Percentiles rank a stretch among this genome's conserved stretches.
phyloP scores from a whole-genome alignment of 2,888 invertebrate species.

The Hypena proboscidalis region DNA sequence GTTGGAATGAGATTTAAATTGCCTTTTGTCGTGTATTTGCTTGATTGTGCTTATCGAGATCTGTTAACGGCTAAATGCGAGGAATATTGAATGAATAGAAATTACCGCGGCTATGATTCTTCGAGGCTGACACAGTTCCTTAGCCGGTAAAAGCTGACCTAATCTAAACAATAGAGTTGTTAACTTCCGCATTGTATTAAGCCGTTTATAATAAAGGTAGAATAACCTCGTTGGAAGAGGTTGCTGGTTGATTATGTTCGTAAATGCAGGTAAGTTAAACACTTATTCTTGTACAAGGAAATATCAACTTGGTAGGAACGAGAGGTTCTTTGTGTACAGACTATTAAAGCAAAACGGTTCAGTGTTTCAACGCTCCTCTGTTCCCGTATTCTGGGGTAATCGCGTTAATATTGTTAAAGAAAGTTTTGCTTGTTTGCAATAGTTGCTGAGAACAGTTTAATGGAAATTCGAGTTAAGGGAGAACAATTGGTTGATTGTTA shows the following conservation, averaged over 20 bases:
- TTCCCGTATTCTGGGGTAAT: not conserved
- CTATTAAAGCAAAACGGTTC: constrained; percentile 9
- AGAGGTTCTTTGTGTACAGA: constrained; percentile 5
- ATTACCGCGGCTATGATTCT: constrained; percentile 19
- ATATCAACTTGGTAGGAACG: not conserved
- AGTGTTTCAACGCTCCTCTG: not conserved
- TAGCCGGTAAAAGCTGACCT: constrained; percentile 9
- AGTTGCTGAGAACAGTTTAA: not conserved
- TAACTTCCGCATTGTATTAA: constrained; percentile 4
- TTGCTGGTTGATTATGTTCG: constrained; percentile 8
- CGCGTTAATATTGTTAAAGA: not conserved
- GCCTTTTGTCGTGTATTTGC: constrained; percentile 64
- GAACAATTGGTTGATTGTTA: too few species aligned
- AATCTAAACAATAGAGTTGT: constrained; percentile 20
- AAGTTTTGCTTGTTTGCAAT: not conserved
- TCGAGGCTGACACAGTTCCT: constrained; percentile 3
- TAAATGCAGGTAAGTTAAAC: not conserved
- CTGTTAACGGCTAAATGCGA: constrained; percentile 26
- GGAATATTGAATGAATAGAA: constrained; percentile 34
- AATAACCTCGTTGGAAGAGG: constrained; percentile 2
- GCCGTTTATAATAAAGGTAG: not conserved
- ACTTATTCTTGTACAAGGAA: constrained; percentile 2
- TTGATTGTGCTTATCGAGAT: constrained; percentile 60
- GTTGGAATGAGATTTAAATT: constrained; percentile 64
- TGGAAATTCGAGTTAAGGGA: too few species aligned